Conservation (phyloP, 1,140 invertebrate species). For the Colletes gigas region DNA sequence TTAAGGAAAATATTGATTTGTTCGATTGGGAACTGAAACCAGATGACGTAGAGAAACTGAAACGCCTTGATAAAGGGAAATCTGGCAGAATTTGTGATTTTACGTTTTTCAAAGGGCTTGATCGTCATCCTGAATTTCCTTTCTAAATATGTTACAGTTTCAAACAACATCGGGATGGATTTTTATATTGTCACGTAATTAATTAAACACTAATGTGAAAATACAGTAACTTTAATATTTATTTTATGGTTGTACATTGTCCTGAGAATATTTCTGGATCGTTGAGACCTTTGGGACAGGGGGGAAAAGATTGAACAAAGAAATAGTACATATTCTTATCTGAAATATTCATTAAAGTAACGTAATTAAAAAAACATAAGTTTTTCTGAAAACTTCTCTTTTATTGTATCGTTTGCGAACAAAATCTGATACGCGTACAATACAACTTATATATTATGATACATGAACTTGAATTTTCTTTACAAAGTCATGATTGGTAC, state of each 20-base stretch:
- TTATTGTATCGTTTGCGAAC: slow-evolving; percentile 19
- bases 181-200: not conserved
- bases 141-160: slow-evolving; percentile 60
- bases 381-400: slow-evolving; percentile 13
- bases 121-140: slow-evolving; percentile 83
- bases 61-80: slow-evolving; percentile 82
- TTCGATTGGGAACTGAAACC: slow-evolving; percentile 77
- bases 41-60: slow-evolving; percentile 73
- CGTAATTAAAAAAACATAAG: not conserved
- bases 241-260: too few species aligned
- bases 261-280: too few species aligned
- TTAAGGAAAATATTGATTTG: slow-evolving; percentile 83
- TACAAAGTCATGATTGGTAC: slow-evolving; percentile 18
- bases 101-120: slow-evolving; percentile 80
- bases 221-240: too few species aligned
- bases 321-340: too few species aligned
- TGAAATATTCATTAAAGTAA: not conserved
- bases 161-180: not conserved
- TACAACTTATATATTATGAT: slow-evolving; percentile 14
- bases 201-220: not conserved
- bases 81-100: slow-evolving; percentile 85
- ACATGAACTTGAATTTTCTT: slow-evolving; percentile 14
- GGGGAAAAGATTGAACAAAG: too few species aligned
- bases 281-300: too few species aligned
- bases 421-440: slow-evolving; percentile 16